A percentile compares a stretch with the other conserved stretches of the same genome.
Evolutionary conservation across 2,888 invertebrate species (phyloP).

Genomic region (Hipparchia semele): DNA sequence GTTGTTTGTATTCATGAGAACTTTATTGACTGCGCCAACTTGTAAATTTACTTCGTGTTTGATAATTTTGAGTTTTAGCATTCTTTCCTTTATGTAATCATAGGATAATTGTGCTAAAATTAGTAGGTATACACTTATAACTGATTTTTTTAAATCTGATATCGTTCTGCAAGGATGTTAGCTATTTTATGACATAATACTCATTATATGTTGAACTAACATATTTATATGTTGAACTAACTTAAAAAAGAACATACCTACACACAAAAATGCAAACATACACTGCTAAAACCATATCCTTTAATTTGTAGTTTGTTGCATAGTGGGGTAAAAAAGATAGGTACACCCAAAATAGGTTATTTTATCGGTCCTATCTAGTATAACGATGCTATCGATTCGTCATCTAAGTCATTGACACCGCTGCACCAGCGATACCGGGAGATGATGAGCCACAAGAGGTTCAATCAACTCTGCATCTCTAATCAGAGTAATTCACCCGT

Average conservation of each 20-base stretch:
- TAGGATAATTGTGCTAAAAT: neutral
- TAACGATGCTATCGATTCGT: constrained; percentile 56
- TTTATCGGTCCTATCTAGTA: constrained; percentile 26
- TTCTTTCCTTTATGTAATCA: constrained; percentile 3
- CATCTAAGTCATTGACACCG: constrained; percentile 79
- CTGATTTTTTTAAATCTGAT: too few species aligned
- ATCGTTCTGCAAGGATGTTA: too few species aligned
- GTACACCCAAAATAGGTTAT: neutral
- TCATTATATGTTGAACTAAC: too few species aligned
- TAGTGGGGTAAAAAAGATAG: neutral
- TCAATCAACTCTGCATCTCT: constrained; percentile 77
- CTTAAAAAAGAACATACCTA: too few species aligned
- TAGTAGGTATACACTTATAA: neutral
- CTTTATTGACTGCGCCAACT: constrained; percentile 19
- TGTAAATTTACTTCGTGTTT: constrained; percentile 21
- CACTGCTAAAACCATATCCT: too few species aligned
- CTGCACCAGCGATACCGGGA: constrained; percentile 74
- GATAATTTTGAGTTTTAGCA: constrained; percentile 15
- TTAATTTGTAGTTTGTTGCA: too few species aligned
- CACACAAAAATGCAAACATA: too few species aligned
- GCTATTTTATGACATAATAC: too few species aligned
- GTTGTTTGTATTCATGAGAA: constrained; percentile 25
- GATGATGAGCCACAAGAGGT: constrained; percentile 69
- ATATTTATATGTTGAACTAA: too few species aligned
- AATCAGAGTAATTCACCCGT: constrained; percentile 54